Percentiles rank a stretch among this genome's conserved stretches.
These are phyloP conservation scores for Theocolax elegans DNA, from an alignment of 1,140 invertebrate species.

Conservation along the genomic window DNA sequence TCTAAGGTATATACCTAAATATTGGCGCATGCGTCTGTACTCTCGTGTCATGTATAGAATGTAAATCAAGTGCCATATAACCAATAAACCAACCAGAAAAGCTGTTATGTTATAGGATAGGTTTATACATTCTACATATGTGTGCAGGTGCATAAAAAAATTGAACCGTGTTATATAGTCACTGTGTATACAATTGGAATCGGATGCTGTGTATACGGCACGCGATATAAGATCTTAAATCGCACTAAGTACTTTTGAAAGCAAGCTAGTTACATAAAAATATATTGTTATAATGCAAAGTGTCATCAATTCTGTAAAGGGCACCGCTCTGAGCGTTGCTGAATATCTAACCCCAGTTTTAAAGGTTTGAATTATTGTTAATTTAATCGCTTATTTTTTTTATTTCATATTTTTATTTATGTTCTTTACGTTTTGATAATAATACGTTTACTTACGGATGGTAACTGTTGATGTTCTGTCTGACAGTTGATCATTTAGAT, in stretches of 20 bases:
- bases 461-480: background rate
- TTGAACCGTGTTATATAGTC: no score
- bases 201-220: no score
- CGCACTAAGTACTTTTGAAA: background rate
- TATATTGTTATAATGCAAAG: slow-evolving; percentile 82
- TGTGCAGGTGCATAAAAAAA: no score
- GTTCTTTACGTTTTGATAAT: background rate
- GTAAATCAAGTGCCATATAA: no score
- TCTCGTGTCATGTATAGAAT: no score
- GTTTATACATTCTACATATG: no score
- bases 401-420: background rate
- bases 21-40: no score
- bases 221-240: no score
- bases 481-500: background rate
- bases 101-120: no score
- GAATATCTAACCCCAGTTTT: slow-evolving; percentile 96
- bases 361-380: slow-evolving; percentile 73
- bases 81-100: no score
- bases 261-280: background rate
- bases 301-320: slow-evolving; percentile 95
- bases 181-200: no score
- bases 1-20: no score
- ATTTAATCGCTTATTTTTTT: background rate
- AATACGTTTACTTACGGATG: background rate
- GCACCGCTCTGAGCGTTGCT: slow-evolving; percentile 92